A percentile compares a stretch with the other conserved stretches of the same genome.
Evolutionary conservation across 2,797 vertebrate species (phyloP).

Genomic region (Melanotaenia trifasciata): DNA sequence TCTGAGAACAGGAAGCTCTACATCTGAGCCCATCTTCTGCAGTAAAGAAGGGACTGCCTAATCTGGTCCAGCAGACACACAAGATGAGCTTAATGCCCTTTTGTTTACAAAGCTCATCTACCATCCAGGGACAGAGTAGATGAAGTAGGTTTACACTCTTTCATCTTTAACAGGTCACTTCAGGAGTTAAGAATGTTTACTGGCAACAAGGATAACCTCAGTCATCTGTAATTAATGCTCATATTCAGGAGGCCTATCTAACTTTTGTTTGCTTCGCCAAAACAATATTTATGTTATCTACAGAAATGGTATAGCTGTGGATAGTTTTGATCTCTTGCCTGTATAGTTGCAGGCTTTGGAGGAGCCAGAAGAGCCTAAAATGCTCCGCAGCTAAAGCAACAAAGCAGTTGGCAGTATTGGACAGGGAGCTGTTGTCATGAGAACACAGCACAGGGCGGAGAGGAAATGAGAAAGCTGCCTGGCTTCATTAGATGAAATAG

Average conservation of each 20-base stretch:
- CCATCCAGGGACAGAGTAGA: conserved; percentile 48
- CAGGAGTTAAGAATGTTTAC: conserved; percentile 28
- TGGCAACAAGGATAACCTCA: conserved; percentile 43
- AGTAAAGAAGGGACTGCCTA: conserved; percentile 58
- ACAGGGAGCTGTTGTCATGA: conserved; percentile 76
- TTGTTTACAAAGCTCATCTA: conserved; percentile 74
- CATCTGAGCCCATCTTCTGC: conserved; percentile 59
- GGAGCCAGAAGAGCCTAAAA: conserved; percentile 52
- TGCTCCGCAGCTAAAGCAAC: conserved; percentile 53
- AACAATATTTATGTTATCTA: conserved; percentile 32
- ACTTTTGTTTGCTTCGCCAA: conserved; percentile 44
- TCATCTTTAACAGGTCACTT: conserved; percentile 51
- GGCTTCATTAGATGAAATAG: conserved; percentile 75
- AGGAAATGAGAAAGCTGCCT: conserved; percentile 51
- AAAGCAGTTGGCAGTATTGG: conserved; percentile 68
- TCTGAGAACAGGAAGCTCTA: conserved; percentile 48
- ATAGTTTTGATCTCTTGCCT: conserved; percentile 56
- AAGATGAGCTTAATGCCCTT: conserved; percentile 66
- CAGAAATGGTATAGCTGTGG: conserved; percentile 34
- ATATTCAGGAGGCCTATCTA: conserved; percentile 25
- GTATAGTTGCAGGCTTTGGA: conserved; percentile 39
- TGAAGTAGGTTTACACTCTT: conserved; percentile 63
- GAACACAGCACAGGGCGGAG: conserved; percentile 57
- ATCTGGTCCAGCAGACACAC: conserved; percentile 70
- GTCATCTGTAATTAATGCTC: conserved; percentile 48